Conservation (phyloP, 2,797 vertebrate species). For the Xenentodon cancila region DNA sequence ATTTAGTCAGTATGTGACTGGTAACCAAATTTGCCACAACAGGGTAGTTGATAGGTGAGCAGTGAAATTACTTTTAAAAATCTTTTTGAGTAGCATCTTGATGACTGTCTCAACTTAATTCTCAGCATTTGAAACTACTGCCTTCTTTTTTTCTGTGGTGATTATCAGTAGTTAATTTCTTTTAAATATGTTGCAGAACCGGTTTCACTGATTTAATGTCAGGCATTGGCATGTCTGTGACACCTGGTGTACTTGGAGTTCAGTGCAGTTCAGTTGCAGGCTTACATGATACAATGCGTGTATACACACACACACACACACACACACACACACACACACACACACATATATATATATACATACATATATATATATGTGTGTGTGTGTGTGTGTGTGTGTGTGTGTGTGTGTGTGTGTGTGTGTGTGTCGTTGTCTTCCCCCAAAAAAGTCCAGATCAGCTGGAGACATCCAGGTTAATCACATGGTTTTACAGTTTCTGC, state of each 20-base stretch:
- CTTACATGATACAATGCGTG: conserved; percentile 4
- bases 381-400: too few species aligned
- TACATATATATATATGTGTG: neutral
- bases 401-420: neutral
- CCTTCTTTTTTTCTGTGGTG: neutral
- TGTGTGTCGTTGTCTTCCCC: neutral
- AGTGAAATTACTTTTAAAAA: conserved; percentile 4
- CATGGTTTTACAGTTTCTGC: conserved; percentile 30
- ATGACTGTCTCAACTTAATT: conserved; percentile 1
- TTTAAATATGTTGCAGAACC: conserved; percentile 3
- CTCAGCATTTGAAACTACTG: neutral
- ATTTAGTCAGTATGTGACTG: neutral
- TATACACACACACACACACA: neutral
- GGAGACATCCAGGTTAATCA: conserved; percentile 23
- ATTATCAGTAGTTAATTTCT: conserved; percentile 4
- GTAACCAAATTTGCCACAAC: conserved; percentile 24
- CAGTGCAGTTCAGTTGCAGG: neutral
- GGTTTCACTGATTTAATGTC: conserved; percentile 2
- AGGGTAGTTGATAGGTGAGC: neutral
- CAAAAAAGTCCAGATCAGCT: conserved; percentile 19
- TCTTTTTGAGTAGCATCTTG: neutral
- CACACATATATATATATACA: neutral
- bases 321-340: neutral
- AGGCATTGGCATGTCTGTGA: neutral
- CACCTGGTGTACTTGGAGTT: neutral